phyloP scores from a whole-genome alignment of 2,888 invertebrate genomes.

The Polydrusus tereticollis region DNA sequence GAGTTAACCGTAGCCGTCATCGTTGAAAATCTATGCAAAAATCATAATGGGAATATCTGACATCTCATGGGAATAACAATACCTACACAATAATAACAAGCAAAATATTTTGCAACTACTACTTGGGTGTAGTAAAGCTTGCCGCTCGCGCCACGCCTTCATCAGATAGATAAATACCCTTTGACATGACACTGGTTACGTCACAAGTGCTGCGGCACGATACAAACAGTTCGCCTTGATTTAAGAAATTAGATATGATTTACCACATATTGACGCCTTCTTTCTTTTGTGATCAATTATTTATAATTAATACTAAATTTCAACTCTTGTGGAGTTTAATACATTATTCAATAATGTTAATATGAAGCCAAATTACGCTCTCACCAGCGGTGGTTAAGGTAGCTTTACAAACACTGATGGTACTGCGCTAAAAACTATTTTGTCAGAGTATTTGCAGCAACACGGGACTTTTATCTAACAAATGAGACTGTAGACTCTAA shows the following conservation, averaged over 20 bases:
- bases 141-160: slow-evolving; percentile 60
- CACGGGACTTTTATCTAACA: no score
- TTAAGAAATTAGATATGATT: slow-evolving; percentile 34
- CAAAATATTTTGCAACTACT: slow-evolving; percentile 58
- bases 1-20: no score
- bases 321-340: background rate
- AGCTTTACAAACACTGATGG: no score
- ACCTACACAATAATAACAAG: slow-evolving; percentile 45
- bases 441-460: no score
- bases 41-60: slow-evolving; percentile 47
- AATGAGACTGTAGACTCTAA: no score
- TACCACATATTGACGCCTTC: slow-evolving; percentile 33
- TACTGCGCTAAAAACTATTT: no score
- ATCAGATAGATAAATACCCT: slow-evolving; percentile 62
- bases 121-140: slow-evolving; percentile 58
- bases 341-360: no score
- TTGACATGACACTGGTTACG: slow-evolving; percentile 58
- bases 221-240: slow-evolving; percentile 29
- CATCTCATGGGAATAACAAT: slow-evolving; percentile 54
- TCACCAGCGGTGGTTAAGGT: no score
- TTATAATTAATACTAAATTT: background rate
- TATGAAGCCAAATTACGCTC: no score
- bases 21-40: no score
- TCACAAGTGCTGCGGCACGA: slow-evolving; percentile 33
- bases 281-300: no score